Percentiles rank a stretch among this genome's conserved stretches.
Evolutionary conservation across 2,888 invertebrate genomes (phyloP).

Genomic region (Graphium colonna): DNA sequence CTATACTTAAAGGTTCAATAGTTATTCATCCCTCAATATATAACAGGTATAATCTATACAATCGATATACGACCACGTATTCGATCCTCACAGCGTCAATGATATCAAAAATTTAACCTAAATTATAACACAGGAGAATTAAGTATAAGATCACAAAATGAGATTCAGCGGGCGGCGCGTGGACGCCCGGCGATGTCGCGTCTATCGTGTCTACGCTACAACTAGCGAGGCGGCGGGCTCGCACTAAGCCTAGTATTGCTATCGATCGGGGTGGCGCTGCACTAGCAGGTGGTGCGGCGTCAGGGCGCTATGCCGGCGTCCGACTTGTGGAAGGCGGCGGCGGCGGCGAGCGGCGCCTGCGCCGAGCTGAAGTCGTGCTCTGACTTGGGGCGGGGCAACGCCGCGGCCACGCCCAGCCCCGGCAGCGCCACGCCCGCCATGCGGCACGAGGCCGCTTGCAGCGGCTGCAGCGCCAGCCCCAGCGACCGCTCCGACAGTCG

Average conservation of each 20-base stretch:
- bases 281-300: constrained; percentile 85
- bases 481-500: constrained; percentile 80
- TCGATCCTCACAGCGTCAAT: constrained; percentile 76
- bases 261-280: constrained; percentile 47
- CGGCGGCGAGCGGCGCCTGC: constrained; percentile 72
- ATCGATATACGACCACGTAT: constrained; percentile 70
- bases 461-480: constrained; percentile 85
- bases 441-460: constrained; percentile 82
- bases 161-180: constrained; percentile 76
- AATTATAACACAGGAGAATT: constrained; percentile 80
- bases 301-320: constrained; percentile 90
- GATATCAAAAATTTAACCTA: constrained; percentile 79
- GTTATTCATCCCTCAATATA: constrained; percentile 66
- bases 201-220: constrained; percentile 74
- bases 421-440: constrained; percentile 87
- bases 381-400: constrained; percentile 89
- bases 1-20: constrained; percentile 75
- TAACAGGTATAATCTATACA: constrained; percentile 76
- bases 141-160: constrained; percentile 81
- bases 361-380: constrained; percentile 89
- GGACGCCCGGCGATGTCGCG: constrained; percentile 74
- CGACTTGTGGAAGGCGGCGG: constrained; percentile 87
- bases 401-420: constrained; percentile 78
- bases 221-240: constrained; percentile 70
- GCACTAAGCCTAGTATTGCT: constrained; percentile 79